Evolutionary conservation across 2,113 vertebrate genomes (phyloP).

Genomic region (Proterorhinus semilunaris): DNA sequence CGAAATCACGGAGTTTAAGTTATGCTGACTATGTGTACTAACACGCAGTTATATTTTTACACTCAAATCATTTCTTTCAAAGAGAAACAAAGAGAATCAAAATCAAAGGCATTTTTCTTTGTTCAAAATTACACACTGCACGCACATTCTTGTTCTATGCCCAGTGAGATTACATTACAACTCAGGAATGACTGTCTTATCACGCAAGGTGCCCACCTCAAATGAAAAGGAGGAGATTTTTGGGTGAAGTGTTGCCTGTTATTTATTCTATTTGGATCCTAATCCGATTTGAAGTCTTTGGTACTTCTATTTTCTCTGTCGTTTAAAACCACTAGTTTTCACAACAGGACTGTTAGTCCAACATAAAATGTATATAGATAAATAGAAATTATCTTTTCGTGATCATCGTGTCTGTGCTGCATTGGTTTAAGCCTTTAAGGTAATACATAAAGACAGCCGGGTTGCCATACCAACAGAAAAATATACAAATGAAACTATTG

Average conservation of each 20-base stretch:
- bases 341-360: too few species aligned
- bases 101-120: neutral
- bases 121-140: neutral
- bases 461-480: too few species aligned
- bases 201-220: neutral
- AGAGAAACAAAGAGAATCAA: neutral
- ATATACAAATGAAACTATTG: too few species aligned
- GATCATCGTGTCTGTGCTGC: too few species aligned
- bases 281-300: neutral
- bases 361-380: too few species aligned
- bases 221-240: neutral
- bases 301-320: neutral
- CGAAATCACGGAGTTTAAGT: too few species aligned
- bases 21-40: neutral
- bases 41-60: neutral
- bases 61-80: too few species aligned
- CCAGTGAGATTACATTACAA: neutral
- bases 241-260: neutral
- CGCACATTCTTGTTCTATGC: neutral
- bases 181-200: neutral
- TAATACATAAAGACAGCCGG: too few species aligned
- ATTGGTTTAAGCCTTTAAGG: too few species aligned
- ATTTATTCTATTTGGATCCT: too few species aligned
- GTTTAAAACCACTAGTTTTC: neutral
- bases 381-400: too few species aligned